Evolutionary conservation across 2,888 invertebrate genomes (phyloP), one percentile per base, ranked within the genome.

Genomic region (Torymus texanus): DNA sequence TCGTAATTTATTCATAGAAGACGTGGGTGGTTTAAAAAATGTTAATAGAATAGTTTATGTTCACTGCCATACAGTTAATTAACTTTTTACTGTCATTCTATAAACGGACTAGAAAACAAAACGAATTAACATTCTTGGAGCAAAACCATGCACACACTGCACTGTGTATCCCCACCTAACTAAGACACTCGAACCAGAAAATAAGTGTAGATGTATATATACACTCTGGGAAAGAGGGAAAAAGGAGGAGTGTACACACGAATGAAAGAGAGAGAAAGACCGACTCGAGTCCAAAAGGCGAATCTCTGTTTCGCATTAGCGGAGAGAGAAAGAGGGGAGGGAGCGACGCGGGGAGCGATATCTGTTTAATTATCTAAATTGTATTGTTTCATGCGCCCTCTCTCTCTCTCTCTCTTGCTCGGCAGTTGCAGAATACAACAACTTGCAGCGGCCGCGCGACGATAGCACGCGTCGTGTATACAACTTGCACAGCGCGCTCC

Each of bases 311-410:
- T 85, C 83, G 84, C 85, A 86, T 86, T 83, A 82, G 81, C 78
- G 51, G 51, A 41, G 8, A 41, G 41, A 51, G 51, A 51, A 70
- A 59, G 29, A 41, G 13, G 83, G 16, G 66, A 83, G 73, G 13
- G n/a, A 18, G 12, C 29, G 53, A 21, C 18, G 29, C 63, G 50
- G 2, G 65, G 66, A 8, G 77, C 80, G 87, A 85, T 86, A 87
- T 86, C 87, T 85, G 84, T 86, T 86, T 85, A 86, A 86, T 87
- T 86, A 86, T 86, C 86, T 87, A 87, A 86, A 86, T 86, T 85
- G 86, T 85, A 86, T 85, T 84, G 84, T 82, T 84, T 83, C 83
- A 78, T 83, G 83, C 55, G 70, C 56, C 18, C 63, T 55, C 77
- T 12, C 74, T 58, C 13, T 12, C 74, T 58, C 13, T 21, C 21